A percentile compares a stretch with the other conserved stretches of the same genome.
Evolutionary conservation across 2,113 vertebrate genomes (phyloP).

Genomic region (Turdus rufiventris): DNA sequence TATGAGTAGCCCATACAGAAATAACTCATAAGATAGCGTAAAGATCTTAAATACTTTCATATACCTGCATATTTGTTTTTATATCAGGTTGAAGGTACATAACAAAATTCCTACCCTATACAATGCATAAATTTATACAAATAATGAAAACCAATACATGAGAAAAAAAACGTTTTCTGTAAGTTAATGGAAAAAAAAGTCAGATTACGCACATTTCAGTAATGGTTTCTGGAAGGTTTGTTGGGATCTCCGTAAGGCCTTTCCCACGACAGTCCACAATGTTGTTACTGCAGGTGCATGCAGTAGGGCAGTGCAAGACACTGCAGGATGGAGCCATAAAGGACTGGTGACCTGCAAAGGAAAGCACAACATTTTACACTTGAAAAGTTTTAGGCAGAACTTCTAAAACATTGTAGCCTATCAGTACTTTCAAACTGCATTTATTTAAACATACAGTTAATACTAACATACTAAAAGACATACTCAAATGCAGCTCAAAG

Average conservation of each 20-base stretch:
- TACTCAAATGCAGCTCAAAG: background rate
- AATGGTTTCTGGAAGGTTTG: slow-evolving; percentile 95
- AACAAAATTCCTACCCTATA: background rate
- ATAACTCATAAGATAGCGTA: background rate
- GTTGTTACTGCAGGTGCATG: slow-evolving; percentile 97
- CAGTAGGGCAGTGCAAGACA: slow-evolving; percentile 90
- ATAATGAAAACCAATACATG: background rate
- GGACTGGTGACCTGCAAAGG: slow-evolving; percentile 85
- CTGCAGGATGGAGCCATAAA: slow-evolving; percentile 90
- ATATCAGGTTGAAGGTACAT: background rate
- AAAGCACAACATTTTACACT: background rate
- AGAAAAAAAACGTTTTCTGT: background rate
- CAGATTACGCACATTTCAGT: slow-evolving; percentile 89
- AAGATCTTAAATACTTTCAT: background rate
- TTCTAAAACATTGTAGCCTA: background rate
- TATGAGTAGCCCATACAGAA: background rate
- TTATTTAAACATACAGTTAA: background rate
- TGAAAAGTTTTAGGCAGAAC: background rate
- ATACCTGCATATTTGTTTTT: background rate
- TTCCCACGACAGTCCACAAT: slow-evolving; percentile 98
- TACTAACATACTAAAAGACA: background rate
- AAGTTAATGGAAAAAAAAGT: background rate
- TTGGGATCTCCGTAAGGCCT: slow-evolving; percentile 91
- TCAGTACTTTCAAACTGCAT: background rate
- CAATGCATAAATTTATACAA: background rate